phyloP scores from a whole-genome alignment of 2,888 invertebrate genomes.

The Auanema freiburgensis region DNA sequence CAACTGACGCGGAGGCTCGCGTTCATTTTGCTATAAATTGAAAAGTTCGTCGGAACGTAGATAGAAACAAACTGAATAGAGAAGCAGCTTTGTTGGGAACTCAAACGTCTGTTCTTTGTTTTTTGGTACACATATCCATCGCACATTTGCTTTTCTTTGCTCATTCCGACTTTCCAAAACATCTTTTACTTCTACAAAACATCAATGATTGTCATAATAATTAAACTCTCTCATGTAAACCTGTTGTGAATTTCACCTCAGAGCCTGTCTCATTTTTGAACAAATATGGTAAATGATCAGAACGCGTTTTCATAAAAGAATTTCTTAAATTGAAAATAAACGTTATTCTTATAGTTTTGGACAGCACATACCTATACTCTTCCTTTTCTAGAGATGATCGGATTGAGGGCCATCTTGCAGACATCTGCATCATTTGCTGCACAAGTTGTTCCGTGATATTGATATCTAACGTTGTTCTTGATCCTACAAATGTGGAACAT shows the following conservation, averaged over 20 bases:
- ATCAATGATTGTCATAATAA: conserved; percentile 4
- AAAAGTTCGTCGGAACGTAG: neutral
- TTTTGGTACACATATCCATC: conserved; percentile 77
- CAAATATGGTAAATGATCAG: conserved; percentile 87
- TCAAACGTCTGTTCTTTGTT: conserved; percentile 83
- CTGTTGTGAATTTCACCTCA: conserved; percentile 81
- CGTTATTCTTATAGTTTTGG: neutral
- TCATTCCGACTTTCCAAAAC: conserved; percentile 27
- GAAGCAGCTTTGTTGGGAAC: conserved; percentile 69
- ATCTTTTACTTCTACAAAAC: conserved; percentile 29
- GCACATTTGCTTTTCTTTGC: conserved; percentile 56
- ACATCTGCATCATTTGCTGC: conserved; percentile 68
- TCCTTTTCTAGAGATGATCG: conserved; percentile 35
- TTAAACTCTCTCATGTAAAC: conserved; percentile 19
- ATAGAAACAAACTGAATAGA: conserved; percentile 27
- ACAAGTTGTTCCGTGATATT: conserved; percentile 87
- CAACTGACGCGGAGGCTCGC: conserved; percentile 72
- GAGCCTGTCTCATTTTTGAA: conserved; percentile 89
- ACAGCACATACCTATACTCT: conserved; percentile 29
- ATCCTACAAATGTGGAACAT: conserved; percentile 24
- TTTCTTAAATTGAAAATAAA: conserved; percentile 22
- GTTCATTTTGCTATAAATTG: conserved; percentile 45
- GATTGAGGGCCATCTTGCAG: conserved; percentile 34
- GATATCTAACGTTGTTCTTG: conserved; percentile 72
- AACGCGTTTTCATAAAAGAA: conserved; percentile 39